Conservation (phyloP, 2,113 vertebrate genomes). For the Carassius carassius region DNA sequence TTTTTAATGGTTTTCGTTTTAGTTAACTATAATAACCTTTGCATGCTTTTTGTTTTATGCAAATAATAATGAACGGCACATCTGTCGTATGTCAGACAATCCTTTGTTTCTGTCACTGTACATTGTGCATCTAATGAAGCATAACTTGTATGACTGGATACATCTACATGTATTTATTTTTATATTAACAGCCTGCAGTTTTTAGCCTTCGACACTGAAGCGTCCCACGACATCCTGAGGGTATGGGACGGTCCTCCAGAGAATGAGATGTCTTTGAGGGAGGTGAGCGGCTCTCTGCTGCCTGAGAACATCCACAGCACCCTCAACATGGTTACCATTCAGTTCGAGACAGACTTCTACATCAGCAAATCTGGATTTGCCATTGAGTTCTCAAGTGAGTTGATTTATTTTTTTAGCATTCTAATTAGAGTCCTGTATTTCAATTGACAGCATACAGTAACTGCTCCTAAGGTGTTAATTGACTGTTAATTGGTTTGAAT, state of each 20-base stretch:
- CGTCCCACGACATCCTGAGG: conserved; percentile 94
- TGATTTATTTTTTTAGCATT: conserved; percentile 27
- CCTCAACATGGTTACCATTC: conserved; percentile 91
- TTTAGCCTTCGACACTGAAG: conserved; percentile 96
- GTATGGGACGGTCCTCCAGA: conserved; percentile 98
- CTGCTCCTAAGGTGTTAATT: conserved; percentile 16
- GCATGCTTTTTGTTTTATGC: background rate
- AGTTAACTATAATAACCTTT: background rate
- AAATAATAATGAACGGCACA: background rate
- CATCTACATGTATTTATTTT: background rate
- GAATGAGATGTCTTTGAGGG: conserved; percentile 94
- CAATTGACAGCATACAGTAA: conserved; percentile 39
- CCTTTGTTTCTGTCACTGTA: background rate
- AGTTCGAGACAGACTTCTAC: conserved; percentile 98
- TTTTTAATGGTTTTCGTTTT: too few relatives aligned
- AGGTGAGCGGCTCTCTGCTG: conserved; percentile 94
- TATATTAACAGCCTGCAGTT: conserved; percentile 86
- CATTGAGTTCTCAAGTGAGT: conserved; percentile 98
- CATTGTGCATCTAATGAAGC: conserved; percentile 11
- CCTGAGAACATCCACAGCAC: conserved; percentile 96
- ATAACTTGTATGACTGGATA: background rate
- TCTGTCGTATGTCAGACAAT: conserved; percentile 9
- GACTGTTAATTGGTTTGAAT: conserved; percentile 38
- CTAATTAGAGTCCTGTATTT: background rate
- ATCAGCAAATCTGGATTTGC: conserved; percentile 99